Evolutionary conservation across 1,140 invertebrate genomes (phyloP).

Genomic region (Druon quercuslanigerum): DNA sequence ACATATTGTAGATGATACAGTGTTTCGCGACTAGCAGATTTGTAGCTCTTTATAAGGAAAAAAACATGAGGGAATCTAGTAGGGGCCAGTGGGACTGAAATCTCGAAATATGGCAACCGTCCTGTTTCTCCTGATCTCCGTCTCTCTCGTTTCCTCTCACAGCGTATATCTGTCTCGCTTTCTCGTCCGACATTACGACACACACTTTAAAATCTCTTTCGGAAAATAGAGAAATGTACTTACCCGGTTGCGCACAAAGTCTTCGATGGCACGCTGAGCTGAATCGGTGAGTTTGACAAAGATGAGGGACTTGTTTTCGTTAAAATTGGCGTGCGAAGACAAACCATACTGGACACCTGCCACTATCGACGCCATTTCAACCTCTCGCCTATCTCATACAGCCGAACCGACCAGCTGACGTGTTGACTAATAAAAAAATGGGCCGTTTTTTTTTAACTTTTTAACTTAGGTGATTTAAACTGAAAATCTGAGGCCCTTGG

Average conservation of each 20-base stretch:
- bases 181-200: slow-evolving; percentile 58
- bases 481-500: too few species aligned
- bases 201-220: slow-evolving; percentile 47
- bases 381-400: slow-evolving; percentile 63
- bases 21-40: slow-evolving; percentile 38
- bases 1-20: slow-evolving; percentile 38
- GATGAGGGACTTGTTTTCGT: slow-evolving; percentile 91
- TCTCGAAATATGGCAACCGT: slow-evolving; percentile 7
- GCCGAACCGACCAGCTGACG: slow-evolving; percentile 67
- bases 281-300: slow-evolving; percentile 97
- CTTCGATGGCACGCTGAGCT: slow-evolving; percentile 91
- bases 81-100: slow-evolving; percentile 36
- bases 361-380: slow-evolving; percentile 94
- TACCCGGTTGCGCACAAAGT: slow-evolving; percentile 90
- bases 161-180: slow-evolving; percentile 42
- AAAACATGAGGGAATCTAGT: slow-evolving; percentile 33
- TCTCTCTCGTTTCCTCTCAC: slow-evolving; percentile 22
- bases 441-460: slow-evolving; percentile 39
- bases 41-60: slow-evolving; percentile 17
- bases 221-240: slow-evolving; percentile 65
- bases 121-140: background rate
- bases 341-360: slow-evolving; percentile 96
- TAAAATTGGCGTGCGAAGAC: slow-evolving; percentile 90
- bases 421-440: slow-evolving; percentile 52
- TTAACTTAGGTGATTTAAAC: background rate